Percentiles rank a stretch among this genome's conserved stretches.
Evolutionary conservation across 2,113 vertebrate genomes (phyloP).

Genomic region (Oreochromis tanganicae): DNA sequence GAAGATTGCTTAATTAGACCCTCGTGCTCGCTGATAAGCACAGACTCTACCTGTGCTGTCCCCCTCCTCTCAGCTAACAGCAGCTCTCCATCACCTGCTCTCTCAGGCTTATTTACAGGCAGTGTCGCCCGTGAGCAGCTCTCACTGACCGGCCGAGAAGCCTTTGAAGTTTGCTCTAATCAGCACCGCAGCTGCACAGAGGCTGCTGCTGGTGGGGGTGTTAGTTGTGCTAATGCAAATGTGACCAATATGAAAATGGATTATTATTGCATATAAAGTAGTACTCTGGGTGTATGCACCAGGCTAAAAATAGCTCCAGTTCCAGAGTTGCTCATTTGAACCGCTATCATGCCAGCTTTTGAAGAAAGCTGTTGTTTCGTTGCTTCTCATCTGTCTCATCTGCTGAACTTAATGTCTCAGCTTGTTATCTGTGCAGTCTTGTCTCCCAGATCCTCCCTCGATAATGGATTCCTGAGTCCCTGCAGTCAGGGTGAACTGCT

Average conservation of each 20-base stretch:
- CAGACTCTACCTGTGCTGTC: neutral
- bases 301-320: constrained; percentile 29
- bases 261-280: constrained; percentile 34
- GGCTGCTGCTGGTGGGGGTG: neutral
- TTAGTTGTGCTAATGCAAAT: constrained; percentile 54
- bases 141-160: constrained; percentile 14
- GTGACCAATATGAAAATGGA: constrained; percentile 46
- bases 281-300: neutral
- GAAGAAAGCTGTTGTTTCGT: neutral
- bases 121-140: neutral
- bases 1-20: neutral
- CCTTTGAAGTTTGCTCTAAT: constrained; percentile 63
- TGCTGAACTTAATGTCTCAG: neutral
- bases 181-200: constrained; percentile 29
- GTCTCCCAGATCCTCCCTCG: neutral
- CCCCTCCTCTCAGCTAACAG: neutral
- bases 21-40: neutral
- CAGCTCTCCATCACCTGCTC: neutral
- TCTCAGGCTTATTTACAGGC: constrained; percentile 4
- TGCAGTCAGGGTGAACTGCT: neutral
- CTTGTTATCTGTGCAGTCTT: neutral
- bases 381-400: neutral
- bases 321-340: neutral
- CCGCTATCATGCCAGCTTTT: neutral
- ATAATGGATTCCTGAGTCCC: neutral